These are phyloP conservation scores for Herpetotheres cachinnans DNA, from an alignment of 2,113 vertebrate species.

Conservation along the genomic window DNA sequence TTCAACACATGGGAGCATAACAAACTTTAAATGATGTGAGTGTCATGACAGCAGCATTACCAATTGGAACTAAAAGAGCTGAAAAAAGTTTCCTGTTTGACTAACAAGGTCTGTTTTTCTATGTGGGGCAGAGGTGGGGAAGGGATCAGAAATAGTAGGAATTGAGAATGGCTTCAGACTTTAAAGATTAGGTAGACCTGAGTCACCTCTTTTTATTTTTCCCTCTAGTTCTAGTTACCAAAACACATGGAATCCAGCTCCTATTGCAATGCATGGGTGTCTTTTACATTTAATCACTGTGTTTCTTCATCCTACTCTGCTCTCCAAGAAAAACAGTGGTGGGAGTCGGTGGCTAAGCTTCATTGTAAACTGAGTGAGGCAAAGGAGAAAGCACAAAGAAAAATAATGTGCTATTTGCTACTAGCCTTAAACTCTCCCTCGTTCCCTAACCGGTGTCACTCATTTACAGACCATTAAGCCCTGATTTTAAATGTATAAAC, in stretches of 20 bases:
- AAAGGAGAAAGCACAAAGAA: neutral
- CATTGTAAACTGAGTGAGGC: neutral
- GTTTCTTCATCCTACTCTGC: constrained; percentile 3
- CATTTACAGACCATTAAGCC: neutral
- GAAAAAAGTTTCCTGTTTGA: neutral
- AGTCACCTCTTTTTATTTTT: neutral
- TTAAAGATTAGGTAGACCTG: neutral
- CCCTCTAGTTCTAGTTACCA: neutral
- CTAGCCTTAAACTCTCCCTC: neutral
- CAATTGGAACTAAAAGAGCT: neutral
- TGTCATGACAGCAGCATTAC: neutral
- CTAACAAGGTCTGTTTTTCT: neutral
- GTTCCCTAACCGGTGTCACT: neutral
- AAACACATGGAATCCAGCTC: neutral
- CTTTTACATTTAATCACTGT: neutral
- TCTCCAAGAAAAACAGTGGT: constrained; percentile 30
- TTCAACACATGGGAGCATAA: constrained; percentile 4
- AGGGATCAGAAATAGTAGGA: neutral
- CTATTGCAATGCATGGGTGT: neutral
- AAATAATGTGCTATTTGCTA: neutral
- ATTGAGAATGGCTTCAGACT: neutral
- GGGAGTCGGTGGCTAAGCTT: neutral
- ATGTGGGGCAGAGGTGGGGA: neutral
- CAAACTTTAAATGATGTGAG: neutral
- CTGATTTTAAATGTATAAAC: neutral